These are phyloP conservation scores for Tetragonisca angustula DNA, from an alignment of 2,888 invertebrate genomes.

Conservation along the genomic window DNA sequence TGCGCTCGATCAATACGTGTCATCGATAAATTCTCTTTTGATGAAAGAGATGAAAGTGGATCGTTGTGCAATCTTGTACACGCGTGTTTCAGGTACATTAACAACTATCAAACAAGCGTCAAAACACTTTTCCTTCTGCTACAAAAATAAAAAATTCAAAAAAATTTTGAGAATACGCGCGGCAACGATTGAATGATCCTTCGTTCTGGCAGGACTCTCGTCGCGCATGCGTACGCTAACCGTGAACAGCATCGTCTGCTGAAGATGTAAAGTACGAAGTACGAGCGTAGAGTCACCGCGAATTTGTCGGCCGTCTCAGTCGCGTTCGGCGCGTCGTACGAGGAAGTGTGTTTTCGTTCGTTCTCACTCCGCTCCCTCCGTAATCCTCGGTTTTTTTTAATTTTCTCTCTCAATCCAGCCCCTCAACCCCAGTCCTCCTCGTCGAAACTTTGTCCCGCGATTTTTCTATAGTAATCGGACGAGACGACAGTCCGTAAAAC, in stretches of 20 bases:
- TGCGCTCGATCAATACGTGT: background rate
- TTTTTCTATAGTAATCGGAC: background rate
- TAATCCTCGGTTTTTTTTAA: background rate
- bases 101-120: background rate
- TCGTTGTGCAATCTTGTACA: background rate
- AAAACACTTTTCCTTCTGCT: background rate
- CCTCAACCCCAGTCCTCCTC: background rate
- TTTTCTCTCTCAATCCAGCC: background rate
- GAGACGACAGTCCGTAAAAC: background rate
- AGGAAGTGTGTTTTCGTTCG: constrained; percentile 69
- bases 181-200: background rate
- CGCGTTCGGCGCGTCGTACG: constrained; percentile 80
- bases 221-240: constrained; percentile 48
- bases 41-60: background rate
- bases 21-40: constrained; percentile 2
- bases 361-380: constrained; percentile 16
- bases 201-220: constrained; percentile 16
- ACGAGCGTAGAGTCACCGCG: constrained; percentile 45
- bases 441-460: background rate
- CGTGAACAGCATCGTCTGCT: constrained; percentile 20
- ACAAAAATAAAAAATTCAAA: background rate
- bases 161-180: background rate
- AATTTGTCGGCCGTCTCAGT: constrained; percentile 70
- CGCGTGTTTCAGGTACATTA: background rate
- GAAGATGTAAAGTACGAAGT: constrained; percentile 37